Conservation (phyloP, 2,797 vertebrate species). For the Brotula barbata region DNA sequence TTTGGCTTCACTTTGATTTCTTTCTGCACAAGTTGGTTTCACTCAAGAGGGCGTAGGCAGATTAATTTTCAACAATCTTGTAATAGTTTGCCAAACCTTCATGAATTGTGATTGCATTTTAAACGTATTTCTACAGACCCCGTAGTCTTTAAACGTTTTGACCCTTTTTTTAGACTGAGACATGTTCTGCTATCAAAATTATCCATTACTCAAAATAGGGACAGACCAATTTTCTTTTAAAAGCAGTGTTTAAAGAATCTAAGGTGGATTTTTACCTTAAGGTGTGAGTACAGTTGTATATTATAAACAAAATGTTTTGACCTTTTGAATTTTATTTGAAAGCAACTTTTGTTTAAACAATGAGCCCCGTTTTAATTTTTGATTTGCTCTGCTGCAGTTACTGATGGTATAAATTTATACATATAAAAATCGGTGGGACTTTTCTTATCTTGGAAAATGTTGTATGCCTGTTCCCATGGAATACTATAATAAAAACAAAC, state of each 20-base stretch:
- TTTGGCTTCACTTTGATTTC: no score
- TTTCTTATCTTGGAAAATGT: slow-evolving; percentile 81
- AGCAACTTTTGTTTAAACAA: slow-evolving; percentile 46
- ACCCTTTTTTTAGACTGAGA: no score
- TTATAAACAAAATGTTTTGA: slow-evolving; percentile 23
- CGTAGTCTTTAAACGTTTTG: no score
- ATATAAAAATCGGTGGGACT: slow-evolving; percentile 71
- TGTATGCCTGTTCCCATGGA: slow-evolving; percentile 85
- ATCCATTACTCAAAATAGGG: no score
- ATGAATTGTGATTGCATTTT: no score
- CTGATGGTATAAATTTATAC: slow-evolving; percentile 58
- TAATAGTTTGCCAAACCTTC: no score
- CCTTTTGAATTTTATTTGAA: slow-evolving; percentile 36
- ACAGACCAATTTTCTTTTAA: background rate
- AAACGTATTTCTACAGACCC: no score
- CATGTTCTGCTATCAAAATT: no score
- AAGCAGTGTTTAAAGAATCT: slow-evolving; percentile 8
- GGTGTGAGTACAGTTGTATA: slow-evolving; percentile 40
- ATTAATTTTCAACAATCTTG: no score
- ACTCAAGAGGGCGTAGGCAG: no score
- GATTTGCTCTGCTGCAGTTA: slow-evolving; percentile 58
- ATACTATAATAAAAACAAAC: slow-evolving; percentile 76
- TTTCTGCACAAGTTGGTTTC: no score
- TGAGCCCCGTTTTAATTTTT: slow-evolving; percentile 15
- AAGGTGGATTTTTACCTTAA: slow-evolving; percentile 57